Conservation (phyloP, 37 sponge, comb jelly and placozoan genomes). For the Spongilla lacustris region DNA sequence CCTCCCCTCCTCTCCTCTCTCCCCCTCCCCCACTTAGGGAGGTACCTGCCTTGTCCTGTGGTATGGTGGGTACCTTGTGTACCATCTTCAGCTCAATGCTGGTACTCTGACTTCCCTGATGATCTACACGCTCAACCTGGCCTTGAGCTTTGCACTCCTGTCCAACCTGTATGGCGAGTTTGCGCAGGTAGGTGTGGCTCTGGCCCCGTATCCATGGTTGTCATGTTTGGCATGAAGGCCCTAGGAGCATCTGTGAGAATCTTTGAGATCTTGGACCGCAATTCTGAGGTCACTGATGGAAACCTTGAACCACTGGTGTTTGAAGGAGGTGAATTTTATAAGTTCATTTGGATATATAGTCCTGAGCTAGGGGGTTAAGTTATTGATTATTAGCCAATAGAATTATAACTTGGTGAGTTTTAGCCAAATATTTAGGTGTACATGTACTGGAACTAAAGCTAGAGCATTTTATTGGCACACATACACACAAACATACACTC, state of each 20-base stretch:
- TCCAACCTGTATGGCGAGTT: slow-evolving; percentile 87
- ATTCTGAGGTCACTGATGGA: slow-evolving; percentile 66
- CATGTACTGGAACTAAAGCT: no score
- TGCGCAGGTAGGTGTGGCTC: slow-evolving; percentile 69
- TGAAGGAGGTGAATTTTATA: slow-evolving; percentile 57
- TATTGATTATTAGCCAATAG: neutral
- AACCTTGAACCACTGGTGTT: slow-evolving; percentile 10
- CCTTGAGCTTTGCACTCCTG: slow-evolving; percentile 83
- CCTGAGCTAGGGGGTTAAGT: no score
- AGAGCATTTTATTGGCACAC: no score
- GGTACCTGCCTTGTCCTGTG: slow-evolving; percentile 65
- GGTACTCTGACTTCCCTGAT: slow-evolving; percentile 70
- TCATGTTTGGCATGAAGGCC: slow-evolving; percentile 40
- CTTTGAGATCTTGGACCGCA: slow-evolving; percentile 83
- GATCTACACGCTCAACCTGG: slow-evolving; percentile 88
- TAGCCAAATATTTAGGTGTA: no score
- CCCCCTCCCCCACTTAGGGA: slow-evolving; percentile 13
- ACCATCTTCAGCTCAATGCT: slow-evolving; percentile 31
- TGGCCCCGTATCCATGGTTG: neutral
- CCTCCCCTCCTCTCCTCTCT: no score
- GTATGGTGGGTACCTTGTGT: slow-evolving; percentile 81
- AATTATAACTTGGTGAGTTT: neutral
- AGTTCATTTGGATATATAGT: no score
- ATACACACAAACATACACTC: no score
- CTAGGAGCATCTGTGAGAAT: slow-evolving; percentile 85